A percentile compares a stretch with the other conserved stretches of the same genome.
Evolutionary conservation across 2,113 vertebrate genomes (phyloP).

Genomic region (Barbus barbus): DNA sequence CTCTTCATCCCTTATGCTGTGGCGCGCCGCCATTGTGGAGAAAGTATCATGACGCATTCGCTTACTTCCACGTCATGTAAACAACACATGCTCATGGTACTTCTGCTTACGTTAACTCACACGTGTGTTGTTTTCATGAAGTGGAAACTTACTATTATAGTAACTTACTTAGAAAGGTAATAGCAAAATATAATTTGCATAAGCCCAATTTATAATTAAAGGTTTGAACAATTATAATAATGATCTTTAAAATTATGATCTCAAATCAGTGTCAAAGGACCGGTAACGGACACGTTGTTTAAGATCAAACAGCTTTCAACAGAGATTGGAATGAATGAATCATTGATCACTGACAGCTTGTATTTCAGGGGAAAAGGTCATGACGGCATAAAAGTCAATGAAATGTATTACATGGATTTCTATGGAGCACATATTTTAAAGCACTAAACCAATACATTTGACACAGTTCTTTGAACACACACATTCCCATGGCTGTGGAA

Average conservation of each 20-base stretch:
- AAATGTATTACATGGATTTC: neutral
- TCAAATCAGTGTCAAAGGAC: neutral
- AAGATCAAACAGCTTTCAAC: neutral
- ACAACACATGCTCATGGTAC: too few relatives aligned
- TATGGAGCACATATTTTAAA: neutral
- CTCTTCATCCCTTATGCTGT: too few relatives aligned
- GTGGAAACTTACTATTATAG: too few relatives aligned
- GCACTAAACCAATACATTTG: neutral
- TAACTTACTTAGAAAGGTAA: too few relatives aligned
- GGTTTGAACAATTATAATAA: neutral
- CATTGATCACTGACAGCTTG: neutral
- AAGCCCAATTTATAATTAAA: neutral
- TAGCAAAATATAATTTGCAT: too few relatives aligned
- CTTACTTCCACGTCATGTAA: too few relatives aligned
- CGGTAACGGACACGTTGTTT: neutral
- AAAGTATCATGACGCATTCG: too few relatives aligned
- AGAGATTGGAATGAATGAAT: neutral
- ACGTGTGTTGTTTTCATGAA: too few relatives aligned
- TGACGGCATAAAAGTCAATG: neutral
- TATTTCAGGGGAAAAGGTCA: neutral
- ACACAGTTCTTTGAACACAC: neutral
- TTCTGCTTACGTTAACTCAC: too few relatives aligned
- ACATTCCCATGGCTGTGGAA: neutral
- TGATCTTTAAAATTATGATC: neutral
- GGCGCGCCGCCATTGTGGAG: too few relatives aligned